Conservation (phyloP, 1,140 invertebrate species). For the Gryllus bimaculatus region DNA sequence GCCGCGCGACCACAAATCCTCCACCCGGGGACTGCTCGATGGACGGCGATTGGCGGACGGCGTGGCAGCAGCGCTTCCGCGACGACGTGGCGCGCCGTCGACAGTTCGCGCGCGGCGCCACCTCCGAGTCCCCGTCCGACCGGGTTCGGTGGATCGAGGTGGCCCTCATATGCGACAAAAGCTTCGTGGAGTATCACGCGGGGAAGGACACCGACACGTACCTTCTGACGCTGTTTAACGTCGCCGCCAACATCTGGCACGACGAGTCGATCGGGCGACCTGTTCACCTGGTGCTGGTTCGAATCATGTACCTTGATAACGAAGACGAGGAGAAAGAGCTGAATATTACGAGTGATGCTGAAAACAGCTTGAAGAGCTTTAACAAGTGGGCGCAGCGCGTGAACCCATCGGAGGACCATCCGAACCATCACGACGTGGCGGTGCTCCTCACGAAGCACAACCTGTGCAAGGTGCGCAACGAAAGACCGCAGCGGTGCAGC, state of each 20-base stretch:
- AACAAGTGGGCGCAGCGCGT: slow-evolving; percentile 55
- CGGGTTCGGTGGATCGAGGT: slow-evolving; percentile 38
- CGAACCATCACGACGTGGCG: slow-evolving; percentile 65
- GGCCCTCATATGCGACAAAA: slow-evolving; percentile 52
- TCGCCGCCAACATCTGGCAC: slow-evolving; percentile 51
- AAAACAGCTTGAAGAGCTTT: slow-evolving; percentile 53
- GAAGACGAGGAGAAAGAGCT: slow-evolving; percentile 43
- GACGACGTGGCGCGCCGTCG: too few species aligned
- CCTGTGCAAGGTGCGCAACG: slow-evolving; percentile 41
- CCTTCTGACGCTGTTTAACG: slow-evolving; percentile 61
- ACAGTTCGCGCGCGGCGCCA: not conserved
- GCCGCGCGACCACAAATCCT: not conserved
- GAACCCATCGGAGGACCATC: slow-evolving; percentile 48
- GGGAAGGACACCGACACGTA: slow-evolving; percentile 52
- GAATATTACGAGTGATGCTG: slow-evolving; percentile 45
- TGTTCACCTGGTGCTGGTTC: slow-evolving; percentile 47
- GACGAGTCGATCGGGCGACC: slow-evolving; percentile 52
- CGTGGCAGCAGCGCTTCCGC: not conserved
- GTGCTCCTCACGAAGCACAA: slow-evolving; percentile 58
- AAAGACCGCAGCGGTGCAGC: slow-evolving; percentile 43
- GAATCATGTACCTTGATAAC: slow-evolving; percentile 43
- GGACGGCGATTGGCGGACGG: not conserved
- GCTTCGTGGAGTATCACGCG: slow-evolving; percentile 53
- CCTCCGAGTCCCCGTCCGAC: too few species aligned
- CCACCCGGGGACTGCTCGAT: not conserved